A percentile compares a stretch with the other conserved stretches of the same genome.
Conservation (phyloP, 1,140 invertebrate species). For the Coptotermes formosanus region DNA sequence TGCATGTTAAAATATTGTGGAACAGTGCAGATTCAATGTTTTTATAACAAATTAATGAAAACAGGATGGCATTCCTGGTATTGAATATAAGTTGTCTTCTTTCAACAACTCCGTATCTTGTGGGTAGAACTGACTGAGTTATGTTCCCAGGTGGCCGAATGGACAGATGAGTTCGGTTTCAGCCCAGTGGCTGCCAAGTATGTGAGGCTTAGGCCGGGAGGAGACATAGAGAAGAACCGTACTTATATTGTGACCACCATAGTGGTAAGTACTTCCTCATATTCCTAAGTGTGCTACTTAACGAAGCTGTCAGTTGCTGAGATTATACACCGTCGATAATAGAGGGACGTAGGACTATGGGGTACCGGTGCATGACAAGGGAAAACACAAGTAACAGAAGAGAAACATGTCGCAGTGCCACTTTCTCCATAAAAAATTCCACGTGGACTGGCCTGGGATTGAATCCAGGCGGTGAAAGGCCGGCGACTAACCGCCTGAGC, state of each 20-base stretch:
- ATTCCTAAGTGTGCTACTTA: neutral
- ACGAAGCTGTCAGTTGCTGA: no score
- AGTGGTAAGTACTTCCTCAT: slow-evolving; percentile 64
- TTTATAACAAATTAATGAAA: neutral
- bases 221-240: slow-evolving; percentile 76
- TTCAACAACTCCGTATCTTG: neutral
- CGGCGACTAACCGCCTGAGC: no score
- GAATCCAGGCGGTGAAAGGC: no score
- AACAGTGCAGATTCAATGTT: neutral
- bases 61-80: neutral
- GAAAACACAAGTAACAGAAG: no score
- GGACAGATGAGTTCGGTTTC: slow-evolving; percentile 83
- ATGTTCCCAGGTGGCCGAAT: slow-evolving; percentile 72
- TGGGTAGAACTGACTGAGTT: neutral
- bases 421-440: no score
- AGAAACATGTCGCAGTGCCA: no score
- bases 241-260: slow-evolving; percentile 91
- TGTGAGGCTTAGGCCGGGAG: slow-evolving; percentile 65
- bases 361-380: no score
- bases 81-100: no score
- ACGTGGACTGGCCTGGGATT: no score
- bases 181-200: slow-evolving; percentile 75
- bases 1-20: neutral
- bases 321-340: no score
- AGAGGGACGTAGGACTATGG: no score